Evolutionary conservation across 2,797 vertebrate species (phyloP).

Genomic region (Brachyalestes nurse): DNA sequence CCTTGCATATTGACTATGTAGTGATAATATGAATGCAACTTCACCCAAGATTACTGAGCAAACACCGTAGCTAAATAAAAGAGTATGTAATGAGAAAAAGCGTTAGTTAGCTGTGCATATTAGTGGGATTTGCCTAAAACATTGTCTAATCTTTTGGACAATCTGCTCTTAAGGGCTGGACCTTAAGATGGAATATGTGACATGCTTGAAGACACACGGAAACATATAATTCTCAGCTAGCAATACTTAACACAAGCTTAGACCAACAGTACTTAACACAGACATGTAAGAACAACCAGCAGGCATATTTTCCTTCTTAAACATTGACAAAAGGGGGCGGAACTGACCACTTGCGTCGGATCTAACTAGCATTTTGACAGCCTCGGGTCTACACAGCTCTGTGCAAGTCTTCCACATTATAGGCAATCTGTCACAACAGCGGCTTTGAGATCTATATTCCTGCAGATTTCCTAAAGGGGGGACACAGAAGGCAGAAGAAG

Average conservation of each 20-base stretch:
- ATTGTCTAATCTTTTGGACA: background rate
- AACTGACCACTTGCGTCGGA: conserved; percentile 58
- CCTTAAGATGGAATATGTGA: background rate
- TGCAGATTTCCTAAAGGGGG: conserved; percentile 52
- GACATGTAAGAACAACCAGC: background rate
- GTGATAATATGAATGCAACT: background rate
- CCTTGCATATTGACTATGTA: background rate
- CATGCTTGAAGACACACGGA: background rate
- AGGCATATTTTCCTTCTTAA: background rate
- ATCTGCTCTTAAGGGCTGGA: background rate
- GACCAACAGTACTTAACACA: background rate
- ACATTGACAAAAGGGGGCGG: conserved; percentile 12
- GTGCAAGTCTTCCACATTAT: conserved; percentile 59
- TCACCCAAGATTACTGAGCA: background rate
- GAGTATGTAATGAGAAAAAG: background rate
- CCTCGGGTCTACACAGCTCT: conserved; percentile 59
- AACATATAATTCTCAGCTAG: background rate
- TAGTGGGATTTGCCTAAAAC: background rate
- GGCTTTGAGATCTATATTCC: conserved; percentile 48
- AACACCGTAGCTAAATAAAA: background rate
- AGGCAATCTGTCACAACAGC: conserved; percentile 44
- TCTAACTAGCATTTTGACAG: conserved; percentile 61
- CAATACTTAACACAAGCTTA: background rate
- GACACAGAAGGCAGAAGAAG: conserved; percentile 61
- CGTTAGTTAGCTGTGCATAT: background rate